Conservation (phyloP, 2,113 vertebrate species). For the Haemorhous mexicanus region DNA sequence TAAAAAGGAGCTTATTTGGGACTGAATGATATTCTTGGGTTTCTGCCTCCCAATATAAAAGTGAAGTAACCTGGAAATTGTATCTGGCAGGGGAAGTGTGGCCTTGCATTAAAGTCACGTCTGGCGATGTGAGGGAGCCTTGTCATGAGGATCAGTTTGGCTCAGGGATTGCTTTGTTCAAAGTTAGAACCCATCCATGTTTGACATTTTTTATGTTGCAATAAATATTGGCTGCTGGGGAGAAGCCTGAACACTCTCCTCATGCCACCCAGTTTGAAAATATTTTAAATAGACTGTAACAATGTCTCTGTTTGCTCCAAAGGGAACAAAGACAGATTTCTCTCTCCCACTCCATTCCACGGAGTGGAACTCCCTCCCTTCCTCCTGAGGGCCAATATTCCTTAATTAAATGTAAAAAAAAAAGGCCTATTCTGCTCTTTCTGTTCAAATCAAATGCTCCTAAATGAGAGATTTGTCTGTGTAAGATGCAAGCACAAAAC, state of each 20-base stretch:
- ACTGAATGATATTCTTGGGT: not conserved
- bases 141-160: not conserved
- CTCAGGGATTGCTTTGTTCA: not conserved
- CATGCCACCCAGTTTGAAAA: not conserved
- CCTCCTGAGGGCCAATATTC: not conserved
- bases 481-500: not conserved
- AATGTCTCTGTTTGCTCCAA: not conserved
- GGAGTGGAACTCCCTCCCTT: not conserved
- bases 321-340: not conserved
- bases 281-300: not conserved
- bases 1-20: not conserved
- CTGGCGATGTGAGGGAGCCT: not conserved
- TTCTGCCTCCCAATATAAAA: not conserved
- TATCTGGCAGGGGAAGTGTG: not conserved
- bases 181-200: not conserved
- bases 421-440: not conserved
- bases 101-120: not conserved
- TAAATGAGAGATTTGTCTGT: not conserved
- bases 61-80: not conserved
- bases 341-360: constrained; percentile 27
- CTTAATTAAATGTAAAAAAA: not conserved
- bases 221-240: not conserved
- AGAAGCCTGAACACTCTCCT: not conserved
- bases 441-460: not conserved
- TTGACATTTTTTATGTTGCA: not conserved